These are phyloP conservation scores for Callimorpha dominula DNA, from an alignment of 2,888 invertebrate genomes.

Conservation along the genomic window DNA sequence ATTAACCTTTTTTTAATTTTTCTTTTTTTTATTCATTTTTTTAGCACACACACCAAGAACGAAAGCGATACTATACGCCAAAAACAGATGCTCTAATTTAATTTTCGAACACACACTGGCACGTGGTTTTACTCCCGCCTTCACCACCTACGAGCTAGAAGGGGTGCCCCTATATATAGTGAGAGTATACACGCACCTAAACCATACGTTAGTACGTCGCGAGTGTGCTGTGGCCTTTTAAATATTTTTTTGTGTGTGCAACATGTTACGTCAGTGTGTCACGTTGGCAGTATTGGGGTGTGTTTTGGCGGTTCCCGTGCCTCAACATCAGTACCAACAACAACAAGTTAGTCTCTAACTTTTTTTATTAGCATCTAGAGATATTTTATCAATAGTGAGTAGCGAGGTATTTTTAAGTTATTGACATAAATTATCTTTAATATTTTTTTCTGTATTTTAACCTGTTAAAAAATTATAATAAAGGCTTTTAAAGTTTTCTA, in stretches of 20 bases:
- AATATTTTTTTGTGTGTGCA: slow-evolving; percentile 69
- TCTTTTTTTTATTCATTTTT: neutral
- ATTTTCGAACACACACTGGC: slow-evolving; percentile 51
- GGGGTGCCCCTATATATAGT: slow-evolving; percentile 84
- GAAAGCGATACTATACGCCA: slow-evolving; percentile 28
- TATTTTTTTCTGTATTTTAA: neutral
- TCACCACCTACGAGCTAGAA: slow-evolving; percentile 66
- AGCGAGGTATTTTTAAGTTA: neutral
- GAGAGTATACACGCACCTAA: slow-evolving; percentile 76
- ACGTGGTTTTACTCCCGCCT: slow-evolving; percentile 64
- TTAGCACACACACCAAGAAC: slow-evolving; percentile 11
- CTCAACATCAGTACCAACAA: slow-evolving; percentile 76
- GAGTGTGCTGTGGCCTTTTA: slow-evolving; percentile 72
- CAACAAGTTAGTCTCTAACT: slow-evolving; percentile 70
- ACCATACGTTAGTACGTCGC: slow-evolving; percentile 71
- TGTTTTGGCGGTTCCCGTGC: slow-evolving; percentile 65
- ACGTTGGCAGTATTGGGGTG: slow-evolving; percentile 76
- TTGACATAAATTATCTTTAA: neutral
- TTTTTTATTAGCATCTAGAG: neutral
- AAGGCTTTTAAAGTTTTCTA: no score
- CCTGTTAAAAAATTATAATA: neutral
- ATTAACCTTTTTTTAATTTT: no score
- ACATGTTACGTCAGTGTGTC: slow-evolving; percentile 77
- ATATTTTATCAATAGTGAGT: neutral
- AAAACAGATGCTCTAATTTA: slow-evolving; percentile 54